phyloP scores from a whole-genome alignment of 2,888 invertebrate genomes.

The Halictus ligatus region DNA sequence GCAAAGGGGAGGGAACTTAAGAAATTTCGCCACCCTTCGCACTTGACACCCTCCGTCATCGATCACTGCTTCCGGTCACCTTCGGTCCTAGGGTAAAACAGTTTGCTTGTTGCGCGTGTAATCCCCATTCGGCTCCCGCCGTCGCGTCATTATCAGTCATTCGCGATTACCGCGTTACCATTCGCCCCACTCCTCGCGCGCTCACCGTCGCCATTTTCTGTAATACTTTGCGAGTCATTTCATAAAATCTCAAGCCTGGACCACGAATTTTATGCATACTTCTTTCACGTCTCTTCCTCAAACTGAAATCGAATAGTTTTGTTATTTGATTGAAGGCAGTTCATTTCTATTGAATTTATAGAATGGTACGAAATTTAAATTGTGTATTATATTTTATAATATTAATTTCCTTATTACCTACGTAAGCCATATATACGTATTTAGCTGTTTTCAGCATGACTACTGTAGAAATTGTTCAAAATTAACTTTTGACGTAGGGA shows the following conservation, averaged over 20 bases:
- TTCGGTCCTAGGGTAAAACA: neutral
- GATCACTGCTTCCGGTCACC: constrained; percentile 35
- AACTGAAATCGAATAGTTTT: no score
- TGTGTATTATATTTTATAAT: no score
- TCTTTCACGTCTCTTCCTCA: no score
- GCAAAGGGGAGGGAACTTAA: constrained; percentile 48
- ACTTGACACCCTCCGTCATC: constrained; percentile 42
- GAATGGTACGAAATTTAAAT: no score
- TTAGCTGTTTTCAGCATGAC: no score
- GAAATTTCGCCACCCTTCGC: constrained; percentile 37
- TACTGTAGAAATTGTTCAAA: no score
- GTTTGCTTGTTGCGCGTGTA: constrained; percentile 5
- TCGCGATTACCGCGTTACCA: neutral
- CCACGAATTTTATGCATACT: neutral
- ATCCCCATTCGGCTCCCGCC: neutral
- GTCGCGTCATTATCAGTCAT: neutral
- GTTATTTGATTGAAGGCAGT: no score
- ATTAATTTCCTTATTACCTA: no score
- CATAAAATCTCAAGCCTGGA: neutral
- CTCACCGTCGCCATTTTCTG: neutral
- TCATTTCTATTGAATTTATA: no score
- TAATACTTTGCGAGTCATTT: neutral
- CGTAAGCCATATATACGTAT: no score
- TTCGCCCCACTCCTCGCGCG: neutral
- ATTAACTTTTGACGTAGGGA: no score